These are phyloP conservation scores for Diaperis boleti DNA, from an alignment of 2,888 invertebrate genomes.

Conservation along the genomic window DNA sequence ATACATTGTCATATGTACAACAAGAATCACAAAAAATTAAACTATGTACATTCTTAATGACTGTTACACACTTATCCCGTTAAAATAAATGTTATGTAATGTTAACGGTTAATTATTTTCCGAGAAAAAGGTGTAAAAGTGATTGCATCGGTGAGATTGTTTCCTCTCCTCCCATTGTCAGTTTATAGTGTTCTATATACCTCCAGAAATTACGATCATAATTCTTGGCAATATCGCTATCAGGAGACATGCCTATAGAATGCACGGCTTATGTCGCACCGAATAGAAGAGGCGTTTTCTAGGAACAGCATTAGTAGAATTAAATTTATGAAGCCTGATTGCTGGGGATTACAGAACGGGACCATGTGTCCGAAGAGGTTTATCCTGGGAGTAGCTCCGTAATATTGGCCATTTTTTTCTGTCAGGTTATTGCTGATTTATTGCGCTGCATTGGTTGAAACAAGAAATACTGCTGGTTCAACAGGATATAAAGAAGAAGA, in stretches of 20 bases:
- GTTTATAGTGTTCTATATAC: too few relatives aligned
- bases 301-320: constrained; percentile 27
- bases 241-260: constrained; percentile 9
- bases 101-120: too few relatives aligned
- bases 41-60: too few relatives aligned
- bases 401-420: constrained; percentile 12
- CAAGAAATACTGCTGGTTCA: neutral
- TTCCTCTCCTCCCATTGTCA: too few relatives aligned
- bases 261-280: neutral
- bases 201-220: constrained; percentile 12
- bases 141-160: too few relatives aligned
- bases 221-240: constrained; percentile 17
- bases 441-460: neutral
- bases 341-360: constrained; percentile 23
- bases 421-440: constrained; percentile 18
- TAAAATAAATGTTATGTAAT: too few relatives aligned
- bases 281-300: constrained; percentile 7
- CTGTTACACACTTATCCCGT: too few relatives aligned
- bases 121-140: too few relatives aligned
- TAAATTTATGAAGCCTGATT: constrained; percentile 37
- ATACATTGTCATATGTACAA: too few relatives aligned
- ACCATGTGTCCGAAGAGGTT: constrained; percentile 17
- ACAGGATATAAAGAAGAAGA: constrained; percentile 25
- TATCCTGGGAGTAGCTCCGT: too few relatives aligned
- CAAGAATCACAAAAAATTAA: constrained; percentile 32